Percentiles rank a stretch among this genome's conserved stretches.
phyloP scores from a whole-genome alignment of 2,888 invertebrate species.

The Parascotia fuliginaria region DNA sequence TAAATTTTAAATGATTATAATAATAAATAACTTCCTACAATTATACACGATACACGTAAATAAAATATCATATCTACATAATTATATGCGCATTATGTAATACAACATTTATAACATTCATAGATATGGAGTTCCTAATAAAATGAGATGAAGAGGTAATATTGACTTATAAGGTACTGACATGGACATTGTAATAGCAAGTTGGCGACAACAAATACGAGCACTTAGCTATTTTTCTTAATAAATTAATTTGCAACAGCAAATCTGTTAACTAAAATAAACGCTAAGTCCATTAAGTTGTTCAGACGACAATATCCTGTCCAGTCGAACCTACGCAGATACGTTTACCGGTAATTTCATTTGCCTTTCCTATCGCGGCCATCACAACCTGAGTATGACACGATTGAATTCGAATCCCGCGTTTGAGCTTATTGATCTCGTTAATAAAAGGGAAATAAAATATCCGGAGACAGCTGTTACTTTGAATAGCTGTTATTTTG shows the following conservation, averaged over 20 bases:
- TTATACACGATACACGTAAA: neutral
- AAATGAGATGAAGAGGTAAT: no score
- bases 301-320: conserved; percentile 72
- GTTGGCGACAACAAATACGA: no score
- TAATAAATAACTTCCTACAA: no score
- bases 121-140: no score
- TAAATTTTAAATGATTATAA: no score
- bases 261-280: conserved; percentile 30
- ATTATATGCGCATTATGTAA: no score
- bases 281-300: conserved; percentile 43
- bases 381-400: conserved; percentile 30
- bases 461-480: conserved; percentile 56
- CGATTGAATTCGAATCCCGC: conserved; percentile 52
- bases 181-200: no score
- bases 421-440: conserved; percentile 45
- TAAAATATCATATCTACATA: no score
- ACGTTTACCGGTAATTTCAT: conserved; percentile 52
- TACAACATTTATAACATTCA: no score
- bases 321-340: conserved; percentile 50
- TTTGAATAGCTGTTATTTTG: conserved; percentile 57
- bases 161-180: no score
- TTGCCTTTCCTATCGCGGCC: conserved; percentile 45
- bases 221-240: neutral
- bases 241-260: neutral
- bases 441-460: conserved; percentile 65